Percentiles rank a stretch among this genome's conserved stretches.
Evolutionary conservation across 1,140 invertebrate species (phyloP).

Genomic region (Lerema accius): DNA sequence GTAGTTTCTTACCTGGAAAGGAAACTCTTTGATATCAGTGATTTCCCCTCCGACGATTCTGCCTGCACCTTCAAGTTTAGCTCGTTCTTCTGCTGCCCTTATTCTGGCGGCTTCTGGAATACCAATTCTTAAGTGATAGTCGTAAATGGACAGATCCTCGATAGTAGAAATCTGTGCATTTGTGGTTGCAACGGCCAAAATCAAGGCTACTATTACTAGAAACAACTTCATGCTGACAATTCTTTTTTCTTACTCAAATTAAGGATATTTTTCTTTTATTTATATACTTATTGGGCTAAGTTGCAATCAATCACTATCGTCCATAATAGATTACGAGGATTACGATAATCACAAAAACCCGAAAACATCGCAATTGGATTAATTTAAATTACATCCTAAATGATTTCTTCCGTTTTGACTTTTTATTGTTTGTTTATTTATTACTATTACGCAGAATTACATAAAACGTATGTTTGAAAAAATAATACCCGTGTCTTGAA

Average conservation of each 20-base stretch:
- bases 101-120: constrained; percentile 42
- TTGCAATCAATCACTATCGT: not conserved
- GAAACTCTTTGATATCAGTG: constrained; percentile 35
- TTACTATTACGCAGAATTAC: too few species aligned
- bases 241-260: not conserved
- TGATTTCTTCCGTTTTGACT: not conserved
- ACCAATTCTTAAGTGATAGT: constrained; percentile 43
- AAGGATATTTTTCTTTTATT: not conserved
- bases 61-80: constrained; percentile 7
- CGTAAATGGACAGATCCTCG: constrained; percentile 27
- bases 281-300: not conserved
- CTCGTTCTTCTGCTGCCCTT: constrained; percentile 37
- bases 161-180: constrained; percentile 43
- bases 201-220: constrained; percentile 20
- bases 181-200: constrained; percentile 28
- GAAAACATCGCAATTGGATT: not conserved
- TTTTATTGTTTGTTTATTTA: not conserved
- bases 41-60: constrained; percentile 41
- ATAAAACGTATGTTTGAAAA: too few species aligned
- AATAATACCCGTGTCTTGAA: too few species aligned
- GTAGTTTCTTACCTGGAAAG: constrained; percentile 43
- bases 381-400: not conserved
- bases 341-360: constrained; percentile 3
- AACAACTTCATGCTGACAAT: constrained; percentile 35
- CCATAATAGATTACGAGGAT: not conserved